These are phyloP conservation scores for Dysmachus trigonus DNA, from an alignment of 2,888 invertebrate genomes.

Conservation along the genomic window DNA sequence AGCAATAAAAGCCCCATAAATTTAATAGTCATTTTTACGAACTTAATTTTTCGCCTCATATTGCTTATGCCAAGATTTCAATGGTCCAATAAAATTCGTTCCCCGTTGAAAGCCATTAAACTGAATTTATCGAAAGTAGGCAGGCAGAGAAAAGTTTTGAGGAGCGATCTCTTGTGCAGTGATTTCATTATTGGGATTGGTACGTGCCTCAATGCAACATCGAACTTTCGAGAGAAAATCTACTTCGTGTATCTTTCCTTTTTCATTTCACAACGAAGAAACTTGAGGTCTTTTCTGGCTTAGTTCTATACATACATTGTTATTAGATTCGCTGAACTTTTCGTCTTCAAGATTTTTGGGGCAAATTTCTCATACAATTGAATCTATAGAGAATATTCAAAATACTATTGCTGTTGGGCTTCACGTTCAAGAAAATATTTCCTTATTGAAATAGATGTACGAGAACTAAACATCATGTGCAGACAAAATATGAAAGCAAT, in stretches of 20 bases:
- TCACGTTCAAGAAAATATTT: background rate
- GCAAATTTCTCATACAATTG: background rate
- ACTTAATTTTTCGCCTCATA: background rate
- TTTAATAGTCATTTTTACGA: background rate
- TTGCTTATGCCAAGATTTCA: background rate
- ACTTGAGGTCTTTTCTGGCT: background rate
- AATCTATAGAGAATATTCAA: background rate
- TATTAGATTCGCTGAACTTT: background rate
- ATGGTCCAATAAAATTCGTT: background rate
- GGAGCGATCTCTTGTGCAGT: background rate
- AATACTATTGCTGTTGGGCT: background rate
- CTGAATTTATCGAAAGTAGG: background rate
- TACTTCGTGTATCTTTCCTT: background rate
- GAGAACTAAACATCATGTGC: background rate
- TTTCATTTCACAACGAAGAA: background rate
- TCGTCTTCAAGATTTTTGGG: background rate
- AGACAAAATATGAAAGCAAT: background rate
- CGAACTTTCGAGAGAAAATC: background rate
- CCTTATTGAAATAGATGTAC: background rate
- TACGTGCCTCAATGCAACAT: background rate
- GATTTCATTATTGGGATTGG: conserved; percentile 7
- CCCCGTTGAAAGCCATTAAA: background rate
- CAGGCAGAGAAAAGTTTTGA: background rate
- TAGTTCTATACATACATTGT: background rate
- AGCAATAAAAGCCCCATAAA: background rate